These are phyloP conservation scores for Seriola aureovittata DNA, from an alignment of 2,113 vertebrate species.

Conservation along the genomic window DNA sequence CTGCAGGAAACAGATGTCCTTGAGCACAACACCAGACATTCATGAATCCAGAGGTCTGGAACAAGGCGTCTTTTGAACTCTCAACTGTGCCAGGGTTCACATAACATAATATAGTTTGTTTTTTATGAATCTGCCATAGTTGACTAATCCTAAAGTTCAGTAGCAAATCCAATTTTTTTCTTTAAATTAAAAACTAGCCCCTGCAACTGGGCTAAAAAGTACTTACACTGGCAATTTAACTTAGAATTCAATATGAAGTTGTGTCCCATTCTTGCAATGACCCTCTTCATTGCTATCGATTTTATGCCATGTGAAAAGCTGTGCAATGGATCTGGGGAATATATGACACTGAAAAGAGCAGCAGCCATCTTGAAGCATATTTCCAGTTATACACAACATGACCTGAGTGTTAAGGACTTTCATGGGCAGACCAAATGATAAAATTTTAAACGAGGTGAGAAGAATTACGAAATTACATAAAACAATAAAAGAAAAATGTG, in stretches of 20 bases:
- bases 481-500: neutral
- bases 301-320: conserved; percentile 51
- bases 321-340: conserved; percentile 37
- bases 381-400: conserved; percentile 28
- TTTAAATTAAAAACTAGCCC: neutral
- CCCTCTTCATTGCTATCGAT: conserved; percentile 62
- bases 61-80: neutral
- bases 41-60: neutral
- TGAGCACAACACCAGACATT: neutral
- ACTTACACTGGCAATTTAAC: conserved; percentile 19
- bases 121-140: neutral
- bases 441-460: neutral
- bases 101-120: neutral
- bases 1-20: neutral
- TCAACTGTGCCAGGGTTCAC: neutral
- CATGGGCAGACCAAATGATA: neutral
- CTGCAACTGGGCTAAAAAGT: neutral
- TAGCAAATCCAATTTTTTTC: neutral
- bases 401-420: conserved; percentile 20
- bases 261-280: conserved; percentile 16
- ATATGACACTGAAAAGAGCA: conserved; percentile 42
- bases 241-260: conserved; percentile 22
- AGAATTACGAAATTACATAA: neutral
- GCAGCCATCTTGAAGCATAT: conserved; percentile 29
- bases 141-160: conserved; percentile 1